Evolutionary conservation across 1,140 invertebrate species (phyloP), one percentile per base, ranked within the genome.

Genomic region (Brachionus sp.): DNA sequence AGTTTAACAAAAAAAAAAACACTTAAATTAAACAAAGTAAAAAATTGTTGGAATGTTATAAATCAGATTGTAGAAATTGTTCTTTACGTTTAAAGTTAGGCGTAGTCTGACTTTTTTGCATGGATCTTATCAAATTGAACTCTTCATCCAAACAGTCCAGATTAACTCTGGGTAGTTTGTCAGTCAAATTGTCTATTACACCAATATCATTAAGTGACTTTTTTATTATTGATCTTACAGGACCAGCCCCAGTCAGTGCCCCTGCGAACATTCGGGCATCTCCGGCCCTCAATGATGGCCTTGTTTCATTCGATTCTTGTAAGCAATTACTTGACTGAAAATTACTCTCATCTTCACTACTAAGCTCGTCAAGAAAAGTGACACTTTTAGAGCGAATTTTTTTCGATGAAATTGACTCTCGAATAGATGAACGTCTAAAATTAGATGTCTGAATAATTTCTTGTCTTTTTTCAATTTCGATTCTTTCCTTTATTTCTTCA

Each of bases 401-500:
- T 25, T 39, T 66, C 29, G 23, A 29, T 19, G 29, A 9, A n/a
- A 7, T 16, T 9, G 25, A 46, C n/a, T 80, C 16, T 7, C 25
- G 6, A 5, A 6, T 62, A 19, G 42, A 50, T 37, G 29, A 42
- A 12, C 46, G 80, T n/a, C 39, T 50, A 23, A 44, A 62, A 12
- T 35, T 39, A 10, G 53, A 66, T 19, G 16, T 7, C 16, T 50
- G 5, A 16, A 66, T 82, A 10, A 66, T 16, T 29, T 82, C 13
- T 12, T 82, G 19, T 16, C 35, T 46, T 25, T 25, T 68, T 53
- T 82, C 57, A 2, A 50, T 35, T 12, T 23, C 12, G 29, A 25
- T 25, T 82, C 80, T 39, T n/a, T 39, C 80, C 23, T 66, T 66
- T 68, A 82, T 82, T 53, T 82, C 80, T 25, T 66, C 80, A n/a